Evolutionary conservation across 2,797 vertebrate genomes (phyloP).

Genomic region (Pachyuromys duprasi): DNA sequence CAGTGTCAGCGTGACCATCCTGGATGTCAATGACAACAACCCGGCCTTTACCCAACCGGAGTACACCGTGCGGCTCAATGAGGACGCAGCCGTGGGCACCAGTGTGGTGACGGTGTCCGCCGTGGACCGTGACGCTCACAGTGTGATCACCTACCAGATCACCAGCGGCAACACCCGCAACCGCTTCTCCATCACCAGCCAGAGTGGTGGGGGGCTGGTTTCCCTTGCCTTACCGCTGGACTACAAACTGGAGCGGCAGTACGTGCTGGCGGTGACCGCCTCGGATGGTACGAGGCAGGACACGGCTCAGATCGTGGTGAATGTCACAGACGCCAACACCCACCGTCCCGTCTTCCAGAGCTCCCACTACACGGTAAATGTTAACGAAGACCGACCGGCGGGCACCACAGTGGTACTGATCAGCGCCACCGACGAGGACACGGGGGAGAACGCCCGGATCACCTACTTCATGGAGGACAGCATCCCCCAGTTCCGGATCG

Average conservation of each 20-base stretch:
- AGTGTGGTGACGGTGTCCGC: constrained; percentile 96
- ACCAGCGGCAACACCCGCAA: constrained; percentile 97
- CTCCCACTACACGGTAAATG: constrained; percentile 96
- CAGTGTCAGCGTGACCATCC: constrained; percentile 94
- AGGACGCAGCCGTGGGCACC: constrained; percentile 95
- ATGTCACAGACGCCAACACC: constrained; percentile 97
- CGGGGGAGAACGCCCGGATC: constrained; percentile 96
- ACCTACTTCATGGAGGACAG: constrained; percentile 98
- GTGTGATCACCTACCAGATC: constrained; percentile 97
- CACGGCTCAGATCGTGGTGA: constrained; percentile 93
- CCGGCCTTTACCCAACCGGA: constrained; percentile 95
- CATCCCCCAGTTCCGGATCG: constrained; percentile 97
- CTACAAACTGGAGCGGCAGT: constrained; percentile 97
- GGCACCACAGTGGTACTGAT: constrained; percentile 96
- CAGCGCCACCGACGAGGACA: constrained; percentile 97
- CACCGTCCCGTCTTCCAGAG: constrained; percentile 98
- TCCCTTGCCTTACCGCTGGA: constrained; percentile 95
- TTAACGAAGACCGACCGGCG: constrained; percentile 93
- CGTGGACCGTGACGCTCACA: constrained; percentile 96
- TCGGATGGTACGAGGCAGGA: constrained; percentile 95
- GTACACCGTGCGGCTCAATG: constrained; percentile 94
- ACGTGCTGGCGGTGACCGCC: constrained; percentile 93
- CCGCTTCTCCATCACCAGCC: constrained; percentile 98
- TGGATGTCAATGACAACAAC: constrained; percentile 98
- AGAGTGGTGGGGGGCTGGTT: constrained; percentile 95